These are phyloP conservation scores for Busseola fusca DNA, from an alignment of 2,888 invertebrate genomes.

Conservation along the genomic window DNA sequence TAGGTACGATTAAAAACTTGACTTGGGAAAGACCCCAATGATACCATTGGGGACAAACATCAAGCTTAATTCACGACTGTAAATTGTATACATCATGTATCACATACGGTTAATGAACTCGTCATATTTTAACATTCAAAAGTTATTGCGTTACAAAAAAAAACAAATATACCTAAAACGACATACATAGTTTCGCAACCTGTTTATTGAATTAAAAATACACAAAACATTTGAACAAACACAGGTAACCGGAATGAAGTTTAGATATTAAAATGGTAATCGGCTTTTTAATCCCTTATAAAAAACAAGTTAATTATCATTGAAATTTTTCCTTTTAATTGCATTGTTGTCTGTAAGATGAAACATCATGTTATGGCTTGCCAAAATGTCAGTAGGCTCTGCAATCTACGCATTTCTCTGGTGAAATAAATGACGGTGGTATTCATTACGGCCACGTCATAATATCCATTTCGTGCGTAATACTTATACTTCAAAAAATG, in stretches of 20 bases:
- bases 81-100: not conserved
- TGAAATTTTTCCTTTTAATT: not conserved
- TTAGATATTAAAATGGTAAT: not conserved
- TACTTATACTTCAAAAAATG: too few species aligned
- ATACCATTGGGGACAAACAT: not conserved
- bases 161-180: not conserved
- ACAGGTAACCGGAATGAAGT: not conserved
- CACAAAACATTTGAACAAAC: not conserved
- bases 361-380: constrained; percentile 13
- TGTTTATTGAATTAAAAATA: not conserved
- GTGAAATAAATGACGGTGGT: constrained; percentile 12
- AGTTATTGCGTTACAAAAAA: not conserved
- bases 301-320: not conserved
- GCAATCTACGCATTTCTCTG: not conserved
- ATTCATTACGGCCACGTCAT: constrained; percentile 28
- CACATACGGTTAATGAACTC: not conserved
- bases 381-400: not conserved
- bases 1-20: not conserved
- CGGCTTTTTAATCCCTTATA: not conserved
- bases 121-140: not conserved
- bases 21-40: constrained; percentile 1
- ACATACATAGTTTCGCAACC: not conserved
- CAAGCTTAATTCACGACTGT: not conserved
- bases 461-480: constrained; percentile 1
- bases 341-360: constrained; percentile 18